These are phyloP conservation scores for Brachionus calyciflorus DNA, from an alignment of 1,140 invertebrate species.

Conservation along the genomic window DNA sequence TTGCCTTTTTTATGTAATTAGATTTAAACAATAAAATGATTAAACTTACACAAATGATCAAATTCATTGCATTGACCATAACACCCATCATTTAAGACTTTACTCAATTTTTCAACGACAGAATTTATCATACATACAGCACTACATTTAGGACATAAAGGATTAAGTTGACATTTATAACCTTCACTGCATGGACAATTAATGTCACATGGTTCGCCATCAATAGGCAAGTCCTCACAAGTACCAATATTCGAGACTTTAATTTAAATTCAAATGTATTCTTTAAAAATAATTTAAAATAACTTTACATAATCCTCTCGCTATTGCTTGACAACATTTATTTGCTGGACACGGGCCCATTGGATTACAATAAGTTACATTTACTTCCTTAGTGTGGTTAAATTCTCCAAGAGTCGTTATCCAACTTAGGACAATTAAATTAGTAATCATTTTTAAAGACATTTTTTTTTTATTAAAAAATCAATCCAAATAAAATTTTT, in stretches of 20 bases:
- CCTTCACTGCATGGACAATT: constrained; percentile 17
- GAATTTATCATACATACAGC: constrained; percentile 4
- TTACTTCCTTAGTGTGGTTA: not conserved
- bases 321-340: constrained; percentile 1
- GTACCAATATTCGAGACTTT: constrained; percentile 13
- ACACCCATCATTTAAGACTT: not conserved
- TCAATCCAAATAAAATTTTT: too few relatives aligned
- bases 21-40: not conserved
- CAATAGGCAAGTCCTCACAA: not conserved
- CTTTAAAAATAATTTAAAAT: not conserved
- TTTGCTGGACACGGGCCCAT: not conserved
- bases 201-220: constrained; percentile 14
- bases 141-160: constrained; percentile 16
- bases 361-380: constrained; percentile 13
- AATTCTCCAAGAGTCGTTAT: not conserved
- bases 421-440: constrained; percentile 6
- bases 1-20: too few relatives aligned
- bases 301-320: constrained; percentile 24
- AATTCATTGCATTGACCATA: constrained; percentile 24
- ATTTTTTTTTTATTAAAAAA: too few relatives aligned
- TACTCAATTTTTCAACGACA: not conserved
- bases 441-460: not conserved
- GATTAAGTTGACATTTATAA: not conserved
- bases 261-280: not conserved
- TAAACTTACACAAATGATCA: constrained; percentile 5